These are phyloP conservation scores for Elegia similella DNA, from an alignment of 2,888 invertebrate genomes.

Conservation along the genomic window DNA sequence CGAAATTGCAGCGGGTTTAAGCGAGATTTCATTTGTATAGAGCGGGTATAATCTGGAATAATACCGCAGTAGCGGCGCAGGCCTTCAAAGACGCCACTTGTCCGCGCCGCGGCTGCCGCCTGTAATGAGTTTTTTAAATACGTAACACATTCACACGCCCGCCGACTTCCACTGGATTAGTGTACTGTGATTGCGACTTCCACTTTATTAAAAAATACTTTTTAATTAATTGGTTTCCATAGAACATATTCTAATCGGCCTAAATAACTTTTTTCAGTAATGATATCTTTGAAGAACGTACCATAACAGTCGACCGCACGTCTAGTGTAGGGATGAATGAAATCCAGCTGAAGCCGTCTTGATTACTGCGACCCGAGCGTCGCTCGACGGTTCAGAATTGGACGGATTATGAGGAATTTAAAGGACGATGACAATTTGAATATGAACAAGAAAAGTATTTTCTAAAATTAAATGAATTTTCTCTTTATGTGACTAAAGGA, in stretches of 20 bases:
- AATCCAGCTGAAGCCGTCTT: constrained; percentile 76
- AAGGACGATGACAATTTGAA: constrained; percentile 78
- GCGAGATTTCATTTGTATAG: constrained; percentile 81
- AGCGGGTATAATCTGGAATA: constrained; percentile 79
- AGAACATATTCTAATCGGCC: constrained; percentile 22
- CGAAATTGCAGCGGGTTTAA: constrained; percentile 80
- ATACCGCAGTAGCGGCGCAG: constrained; percentile 73
- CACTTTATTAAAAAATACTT: constrained; percentile 30
- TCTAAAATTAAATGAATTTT: constrained; percentile 63
- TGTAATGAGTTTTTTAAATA: constrained; percentile 80
- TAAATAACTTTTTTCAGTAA: constrained; percentile 22
- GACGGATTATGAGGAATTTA: constrained; percentile 80
- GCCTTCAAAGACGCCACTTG: constrained; percentile 80
- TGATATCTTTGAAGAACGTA: constrained; percentile 43
- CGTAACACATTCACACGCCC: constrained; percentile 73
- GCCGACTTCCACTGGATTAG: constrained; percentile 59
- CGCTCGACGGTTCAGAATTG: constrained; percentile 73
- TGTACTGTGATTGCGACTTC: constrained; percentile 45
- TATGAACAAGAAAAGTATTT: constrained; percentile 69
- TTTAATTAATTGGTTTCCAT: constrained; percentile 33
- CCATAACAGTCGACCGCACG: constrained; percentile 48
- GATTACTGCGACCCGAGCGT: constrained; percentile 71
- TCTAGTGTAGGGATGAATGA: constrained; percentile 58
- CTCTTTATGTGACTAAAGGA: constrained; percentile 30
- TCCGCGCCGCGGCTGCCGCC: constrained; percentile 70